A percentile compares a stretch with the other conserved stretches of the same genome.
phyloP scores from a whole-genome alignment of 2,888 invertebrate species.

The Myopa testacea region DNA sequence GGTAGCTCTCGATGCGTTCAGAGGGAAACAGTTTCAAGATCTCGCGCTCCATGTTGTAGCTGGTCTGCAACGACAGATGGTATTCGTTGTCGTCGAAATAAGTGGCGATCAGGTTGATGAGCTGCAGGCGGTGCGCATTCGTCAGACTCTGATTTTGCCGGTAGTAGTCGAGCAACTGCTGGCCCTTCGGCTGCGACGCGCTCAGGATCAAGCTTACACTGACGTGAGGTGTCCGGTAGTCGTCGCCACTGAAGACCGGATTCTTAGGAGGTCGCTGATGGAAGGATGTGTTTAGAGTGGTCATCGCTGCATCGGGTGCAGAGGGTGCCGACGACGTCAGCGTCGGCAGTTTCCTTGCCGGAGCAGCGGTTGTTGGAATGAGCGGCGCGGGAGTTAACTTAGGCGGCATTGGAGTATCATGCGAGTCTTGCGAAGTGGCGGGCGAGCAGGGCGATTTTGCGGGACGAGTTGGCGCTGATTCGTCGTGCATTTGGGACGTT shows the following conservation, averaged over 20 bases:
- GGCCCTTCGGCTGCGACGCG: slow-evolving; percentile 52
- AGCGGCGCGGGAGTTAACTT: slow-evolving; percentile 13
- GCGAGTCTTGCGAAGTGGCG: background rate
- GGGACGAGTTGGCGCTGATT: background rate
- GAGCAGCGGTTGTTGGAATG: slow-evolving; percentile 3
- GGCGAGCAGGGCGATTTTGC: slow-evolving; percentile 10
- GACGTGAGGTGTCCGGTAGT: slow-evolving; percentile 15
- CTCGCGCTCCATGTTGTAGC: slow-evolving; percentile 58
- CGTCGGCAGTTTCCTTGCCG: slow-evolving; percentile 3
- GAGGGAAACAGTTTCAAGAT: slow-evolving; percentile 58
- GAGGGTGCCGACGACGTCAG: slow-evolving; percentile 42
- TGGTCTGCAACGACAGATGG: slow-evolving; percentile 58
- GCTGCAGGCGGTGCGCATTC: slow-evolving; percentile 53
- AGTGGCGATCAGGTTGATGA: slow-evolving; percentile 59
- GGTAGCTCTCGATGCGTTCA: slow-evolving; percentile 58
- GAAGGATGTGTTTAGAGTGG: background rate
- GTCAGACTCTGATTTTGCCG: slow-evolving; percentile 53
- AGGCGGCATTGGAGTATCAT: slow-evolving; percentile 3
- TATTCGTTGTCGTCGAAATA: slow-evolving; percentile 59
- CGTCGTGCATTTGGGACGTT: background rate
- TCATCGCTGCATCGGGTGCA: slow-evolving; percentile 48
- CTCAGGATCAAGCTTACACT: slow-evolving; percentile 52
- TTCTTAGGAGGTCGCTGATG: slow-evolving; percentile 1
- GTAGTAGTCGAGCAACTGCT: slow-evolving; percentile 51
- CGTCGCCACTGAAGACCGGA: slow-evolving; percentile 22